Base-by-base conservation (phyloP, 2,888 invertebrate genomes). In the Agrotis exclamationis region DNA sequence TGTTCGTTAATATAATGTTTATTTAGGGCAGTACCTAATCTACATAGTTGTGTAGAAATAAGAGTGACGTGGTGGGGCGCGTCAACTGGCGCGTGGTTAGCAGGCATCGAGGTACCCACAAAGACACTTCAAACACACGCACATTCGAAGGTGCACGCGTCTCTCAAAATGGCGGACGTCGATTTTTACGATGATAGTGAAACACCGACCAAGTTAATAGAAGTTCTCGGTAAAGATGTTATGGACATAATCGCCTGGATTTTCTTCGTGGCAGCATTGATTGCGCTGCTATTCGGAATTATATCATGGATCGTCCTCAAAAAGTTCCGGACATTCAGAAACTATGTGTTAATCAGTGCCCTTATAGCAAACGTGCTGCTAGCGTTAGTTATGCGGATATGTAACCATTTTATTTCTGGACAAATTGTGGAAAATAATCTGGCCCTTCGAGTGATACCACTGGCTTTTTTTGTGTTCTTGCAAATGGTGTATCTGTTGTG, bases 251-350 rank as follows among this genome's bases (percentile, higher is more conserved):
- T 77, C 14, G 9, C 50, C 3, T 77, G 72, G 72, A 13, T 16
- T 13, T 70, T 73, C 6, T 50, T 77, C 18, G 77, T 77, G 18
- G 50, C 72, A 0, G 2, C 33, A 14, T 45, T 57, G 1, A 4
- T 11, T 1, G 20, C 77, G 0, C 0, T 44, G 3, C 0, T 54
- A 1, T 74, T 59, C n/a, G 78, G 78, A 33, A 18, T 74, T 11
- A 2, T 48, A 44, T 74, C 73, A 0, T 74, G 73, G 73, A 2
- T 3, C 1, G 7, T 14, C 14, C 72, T 74, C 28, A 44, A 78
- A 0, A 71, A 33, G n/a, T 74, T 74, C 6, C 58, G 78, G 3
- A 78, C 78, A 3, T 74, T 59, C 59, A 71, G 73, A 22, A 74
- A 74, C 48, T 69, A 16, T 54, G 69, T 68, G n/a, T 16, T 69